Conservation (phyloP, 2,113 vertebrate genomes). For the Petrocephalus zakoni region DNA sequence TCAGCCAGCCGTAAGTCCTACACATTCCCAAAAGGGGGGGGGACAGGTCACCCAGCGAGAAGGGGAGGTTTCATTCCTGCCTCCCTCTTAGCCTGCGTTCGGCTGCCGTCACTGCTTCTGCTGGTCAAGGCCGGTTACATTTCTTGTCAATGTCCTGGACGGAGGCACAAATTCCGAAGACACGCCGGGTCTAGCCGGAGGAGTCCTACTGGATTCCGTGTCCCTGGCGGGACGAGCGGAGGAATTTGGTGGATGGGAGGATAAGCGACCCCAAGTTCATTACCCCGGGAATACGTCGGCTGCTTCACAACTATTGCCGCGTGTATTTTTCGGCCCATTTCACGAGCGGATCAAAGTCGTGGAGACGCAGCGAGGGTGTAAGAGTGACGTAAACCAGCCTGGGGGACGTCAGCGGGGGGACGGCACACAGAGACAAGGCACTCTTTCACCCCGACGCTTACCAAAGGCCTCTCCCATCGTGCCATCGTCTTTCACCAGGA, state of each 20-base stretch:
- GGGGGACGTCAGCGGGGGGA: conserved; percentile 43
- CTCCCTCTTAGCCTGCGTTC: not conserved
- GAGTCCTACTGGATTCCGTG: not conserved
- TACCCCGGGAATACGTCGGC: not conserved
- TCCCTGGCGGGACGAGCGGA: not conserved
- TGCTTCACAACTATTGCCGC: not conserved
- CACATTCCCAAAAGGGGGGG: not conserved
- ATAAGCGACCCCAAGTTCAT: not conserved
- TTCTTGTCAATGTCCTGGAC: not conserved
- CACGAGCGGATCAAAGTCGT: not conserved
- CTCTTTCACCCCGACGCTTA: conserved; percentile 44
- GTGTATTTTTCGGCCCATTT: not conserved
- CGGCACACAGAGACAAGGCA: conserved; percentile 45
- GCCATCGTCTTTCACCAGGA: conserved; percentile 48
- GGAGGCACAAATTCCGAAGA: not conserved
- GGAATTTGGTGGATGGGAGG: not conserved
- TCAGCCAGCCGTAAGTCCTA: conserved; percentile 1
- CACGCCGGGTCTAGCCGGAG: not conserved
- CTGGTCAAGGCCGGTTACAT: not conserved
- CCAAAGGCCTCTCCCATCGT: conserved; percentile 18
- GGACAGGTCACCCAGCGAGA: not conserved
- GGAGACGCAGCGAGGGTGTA: conserved; percentile 36
- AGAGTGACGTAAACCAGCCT: conserved; percentile 40
- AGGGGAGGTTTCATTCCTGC: not conserved
- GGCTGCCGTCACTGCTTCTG: not conserved